Evolutionary conservation across 2,888 invertebrate genomes (phyloP).

Genomic region (Tetramorium bicarinatum): DNA sequence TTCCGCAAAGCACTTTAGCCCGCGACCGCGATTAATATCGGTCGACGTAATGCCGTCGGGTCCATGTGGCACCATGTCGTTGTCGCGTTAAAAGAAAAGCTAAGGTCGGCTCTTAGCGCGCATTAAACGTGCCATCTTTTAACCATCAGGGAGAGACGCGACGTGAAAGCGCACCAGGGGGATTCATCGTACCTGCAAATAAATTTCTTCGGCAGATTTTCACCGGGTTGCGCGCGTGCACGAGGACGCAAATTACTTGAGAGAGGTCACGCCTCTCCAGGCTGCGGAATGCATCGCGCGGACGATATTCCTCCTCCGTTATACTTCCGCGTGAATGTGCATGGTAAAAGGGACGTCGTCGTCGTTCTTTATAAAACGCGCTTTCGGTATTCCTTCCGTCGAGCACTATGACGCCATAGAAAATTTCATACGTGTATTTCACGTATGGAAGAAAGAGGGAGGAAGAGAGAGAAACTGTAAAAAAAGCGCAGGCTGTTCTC

Average conservation of each 20-base stretch:
- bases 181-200: conserved; percentile 35
- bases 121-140: conserved; percentile 34
- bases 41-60: background rate
- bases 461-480: background rate
- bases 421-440: conserved; percentile 42
- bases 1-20: conserved; percentile 9
- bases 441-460: background rate
- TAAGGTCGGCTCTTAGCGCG: conserved; percentile 1
- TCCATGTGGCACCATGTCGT: conserved; percentile 8
- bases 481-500: conserved; percentile 17
- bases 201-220: conserved; percentile 51
- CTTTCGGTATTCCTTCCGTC: conserved; percentile 58
- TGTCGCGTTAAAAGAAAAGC: conserved; percentile 17
- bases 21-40: conserved; percentile 28
- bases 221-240: conserved; percentile 8
- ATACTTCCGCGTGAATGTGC: conserved; percentile 42
- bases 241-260: conserved; percentile 33
- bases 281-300: background rate
- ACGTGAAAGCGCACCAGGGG: background rate
- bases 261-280: conserved; percentile 22
- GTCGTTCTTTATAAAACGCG: conserved; percentile 49
- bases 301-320: conserved; percentile 38
- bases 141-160: conserved; percentile 31
- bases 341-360: conserved; percentile 31
- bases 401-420: conserved; percentile 32